Base-by-base conservation (phyloP, 2,113 vertebrate genomes). In the Equus quagga region DNA sequence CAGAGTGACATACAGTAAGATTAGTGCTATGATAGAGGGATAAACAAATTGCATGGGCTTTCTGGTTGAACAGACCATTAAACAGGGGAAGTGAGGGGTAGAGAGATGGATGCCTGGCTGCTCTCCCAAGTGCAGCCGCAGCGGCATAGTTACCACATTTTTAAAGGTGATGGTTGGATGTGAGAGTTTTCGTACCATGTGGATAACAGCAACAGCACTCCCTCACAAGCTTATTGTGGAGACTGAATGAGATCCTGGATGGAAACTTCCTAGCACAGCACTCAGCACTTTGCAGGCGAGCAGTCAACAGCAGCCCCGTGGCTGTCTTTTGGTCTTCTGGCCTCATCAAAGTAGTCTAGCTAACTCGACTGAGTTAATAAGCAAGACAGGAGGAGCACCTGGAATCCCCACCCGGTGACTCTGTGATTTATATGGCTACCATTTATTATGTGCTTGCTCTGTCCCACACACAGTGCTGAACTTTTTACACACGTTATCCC, bases 371-470 rank as follows among this genome's bases (percentile, higher is more conserved):
- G 2, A 65, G 33, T 79, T 36, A 72, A 5, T 11, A 58, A 56
- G 44, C 18, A 11, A 26, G 67, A 28, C 7, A 15, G 33, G 28
- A 0, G 0, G 54, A 0, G 72, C 60, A 6, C 64, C 1, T 31
- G 36, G 46, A n/a, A 33, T 46, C 8, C 72, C 23, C 1, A 2
- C 62, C 56, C 10, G 2, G 54, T 15, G 49, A 62, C 44, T n/a
- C 1, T 62, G 19, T 62, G 41, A 19, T 69, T 18, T 51, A 1
- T 19, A 15, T 17, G 36, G 41, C 51, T 46, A 4, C 58, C 23
- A 6, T 67, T 97, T 62, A 13, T 33, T 56, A 72, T 49, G 13
- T 21, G 19, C 28, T 36, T 51, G 69, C 15, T 44, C 17, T 62
- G 3, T 3, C 8, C 73, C 62, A 56, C 4, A 23, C 33, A 46